Base-by-base conservation (phyloP, 2,888 invertebrate species). In the Spatulosminthurus flaviceps region DNA sequence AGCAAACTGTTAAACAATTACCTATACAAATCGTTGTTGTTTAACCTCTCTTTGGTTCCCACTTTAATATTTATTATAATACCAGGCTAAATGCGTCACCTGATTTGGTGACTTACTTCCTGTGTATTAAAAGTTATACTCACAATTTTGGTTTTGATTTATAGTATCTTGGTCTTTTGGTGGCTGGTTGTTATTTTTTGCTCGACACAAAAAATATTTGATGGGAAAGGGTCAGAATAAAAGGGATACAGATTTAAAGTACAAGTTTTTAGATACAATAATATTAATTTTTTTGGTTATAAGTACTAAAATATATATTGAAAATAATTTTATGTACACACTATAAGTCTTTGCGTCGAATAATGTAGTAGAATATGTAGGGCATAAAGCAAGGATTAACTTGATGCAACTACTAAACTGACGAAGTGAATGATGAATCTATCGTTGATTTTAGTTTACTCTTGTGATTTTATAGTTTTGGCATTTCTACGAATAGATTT, bases 211-310 rank as follows among this genome's bases (percentile, higher is more conserved):
- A 51, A 51, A 51, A 51, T 51, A 51, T 5, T 51, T 69, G 4
- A 19, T 28, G 69, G 24, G 28, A 13, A 19, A 29, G 69, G 69
- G n/a, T 13, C n/a, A 29, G 69, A 69, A 22, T 28, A 28, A 69
- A 11, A 28, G 29, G 29, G 26, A 29, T 69, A 28, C 26, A 69
- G 69, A 69, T 69, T 69, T 22, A 69, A 69, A 69, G 69, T 69
- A 69, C 69, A 69, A 69, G 69, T 69, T 69, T 69, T 69, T 29
- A 69, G 69, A 69, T 28, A 69, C 69, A 1, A 69, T 24, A 19
- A 51, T 51, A 51, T 2, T 13, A 41, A 13, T 41, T 51, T 51
- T 51, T n/a, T 51, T 51, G 2, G 34, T 34, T 34, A 34, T 7
- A 34, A 51, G 51, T 51, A 51, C 51, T 51, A 51, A 51, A 51